Evolutionary conservation across 2,113 vertebrate genomes (phyloP).

Genomic region (Leucopsar rothschildi): DNA sequence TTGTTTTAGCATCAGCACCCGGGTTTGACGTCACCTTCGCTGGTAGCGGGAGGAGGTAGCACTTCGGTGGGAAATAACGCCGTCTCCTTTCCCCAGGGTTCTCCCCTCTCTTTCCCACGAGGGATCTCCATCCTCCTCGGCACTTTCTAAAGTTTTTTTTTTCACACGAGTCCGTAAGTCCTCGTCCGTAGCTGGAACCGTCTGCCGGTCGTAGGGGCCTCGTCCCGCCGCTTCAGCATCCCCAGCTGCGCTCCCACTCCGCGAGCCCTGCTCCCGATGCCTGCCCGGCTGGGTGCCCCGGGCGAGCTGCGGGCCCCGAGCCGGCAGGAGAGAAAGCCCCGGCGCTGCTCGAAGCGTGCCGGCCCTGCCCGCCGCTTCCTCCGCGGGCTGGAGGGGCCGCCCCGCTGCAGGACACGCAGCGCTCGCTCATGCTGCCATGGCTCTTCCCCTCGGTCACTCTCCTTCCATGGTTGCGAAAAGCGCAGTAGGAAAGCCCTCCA

Average conservation of each 20-base stretch:
- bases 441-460: not conserved
- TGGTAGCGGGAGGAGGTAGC: not conserved
- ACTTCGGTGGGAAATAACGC: not conserved
- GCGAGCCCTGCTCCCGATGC: not conserved
- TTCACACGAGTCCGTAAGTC: not conserved
- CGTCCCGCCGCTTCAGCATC: not conserved
- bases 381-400: not conserved
- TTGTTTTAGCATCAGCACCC: slow-evolving; percentile 16
- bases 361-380: not conserved
- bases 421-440: not conserved
- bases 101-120: not conserved
- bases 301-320: not conserved
- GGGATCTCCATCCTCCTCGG: not conserved
- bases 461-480: not conserved
- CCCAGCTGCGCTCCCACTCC: not conserved
- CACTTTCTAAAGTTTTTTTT: not conserved
- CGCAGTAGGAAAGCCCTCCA: not conserved
- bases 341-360: fast-evolving
- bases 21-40: slow-evolving; percentile 37
- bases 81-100: not conserved
- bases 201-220: fast-evolving
- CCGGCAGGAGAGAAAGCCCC: not conserved
- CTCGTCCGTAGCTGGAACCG: not conserved
- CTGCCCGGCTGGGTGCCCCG: not conserved
- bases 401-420: not conserved